These are phyloP conservation scores for Vipera latastei DNA, from an alignment of 2,797 vertebrate species.

Conservation along the genomic window DNA sequence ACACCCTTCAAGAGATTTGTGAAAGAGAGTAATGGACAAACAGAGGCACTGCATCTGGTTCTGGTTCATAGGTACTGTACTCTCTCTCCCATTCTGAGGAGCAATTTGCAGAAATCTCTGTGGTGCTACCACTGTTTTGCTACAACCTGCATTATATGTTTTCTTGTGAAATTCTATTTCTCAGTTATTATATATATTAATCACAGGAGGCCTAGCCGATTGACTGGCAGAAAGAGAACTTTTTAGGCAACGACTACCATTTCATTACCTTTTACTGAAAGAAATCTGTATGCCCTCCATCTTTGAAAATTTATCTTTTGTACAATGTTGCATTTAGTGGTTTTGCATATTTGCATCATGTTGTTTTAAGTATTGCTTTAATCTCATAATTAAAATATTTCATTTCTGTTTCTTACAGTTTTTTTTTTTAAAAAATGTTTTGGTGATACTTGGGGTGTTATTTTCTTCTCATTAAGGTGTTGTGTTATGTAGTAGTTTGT, in stretches of 20 bases:
- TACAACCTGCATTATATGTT: neutral
- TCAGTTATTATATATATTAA: neutral
- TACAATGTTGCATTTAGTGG: neutral
- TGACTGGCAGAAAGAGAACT: neutral
- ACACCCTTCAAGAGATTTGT: neutral
- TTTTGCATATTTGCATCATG: neutral
- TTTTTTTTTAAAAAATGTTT: neutral
- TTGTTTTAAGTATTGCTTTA: neutral
- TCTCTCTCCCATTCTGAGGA: neutral
- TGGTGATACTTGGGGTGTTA: neutral
- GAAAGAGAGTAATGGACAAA: neutral
- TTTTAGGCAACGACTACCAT: neutral
- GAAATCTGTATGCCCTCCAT: neutral
- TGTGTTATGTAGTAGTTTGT: no score
- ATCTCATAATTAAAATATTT: neutral
- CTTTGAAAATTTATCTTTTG: neutral
- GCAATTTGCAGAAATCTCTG: neutral
- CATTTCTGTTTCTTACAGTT: neutral
- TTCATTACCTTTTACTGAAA: neutral
- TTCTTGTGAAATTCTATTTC: neutral
- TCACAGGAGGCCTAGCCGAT: neutral
- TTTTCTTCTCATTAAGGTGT: neutral
- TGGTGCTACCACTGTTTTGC: neutral
- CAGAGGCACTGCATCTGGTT: neutral
- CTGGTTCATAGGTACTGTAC: neutral